Evolutionary conservation across 2,113 vertebrate genomes (phyloP), one percentile per base, ranked within the genome.

Genomic region (Elaphurus davidianus): DNA sequence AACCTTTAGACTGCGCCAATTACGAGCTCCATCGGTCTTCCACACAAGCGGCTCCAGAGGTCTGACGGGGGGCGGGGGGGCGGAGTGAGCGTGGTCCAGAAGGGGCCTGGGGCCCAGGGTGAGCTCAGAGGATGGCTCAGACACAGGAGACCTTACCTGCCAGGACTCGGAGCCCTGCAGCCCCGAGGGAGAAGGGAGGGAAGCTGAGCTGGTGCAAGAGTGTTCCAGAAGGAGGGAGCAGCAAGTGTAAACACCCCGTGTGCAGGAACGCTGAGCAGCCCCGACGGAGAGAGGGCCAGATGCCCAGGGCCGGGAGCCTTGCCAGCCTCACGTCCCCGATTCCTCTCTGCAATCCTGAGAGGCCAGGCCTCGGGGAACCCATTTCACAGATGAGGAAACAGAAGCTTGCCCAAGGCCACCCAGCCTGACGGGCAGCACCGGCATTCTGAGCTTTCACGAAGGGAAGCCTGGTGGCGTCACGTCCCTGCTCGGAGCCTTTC

Each of bases 1-100:
- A 98, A 97, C 98, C 97, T 98, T 97, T 90, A 97, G 85, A 85
- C 54, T 11, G n/a, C 3, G 23, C 33, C 1, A 27, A 62, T 33
- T 67, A 90, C 43, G 30, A n/a, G 40, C 1, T 8, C 36, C 85
- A 92, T 95, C 92, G n/a, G 6, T 98, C 97, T 98, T 93, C 94
- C 54, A 40, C 33, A 13, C 81, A 27, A 10, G 36, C 25, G 91
- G 91, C 94, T 95, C 90, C 93, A 54, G 33, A 81, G 27, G 52
- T 87, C 97, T 95, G 87, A n/a, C 21, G 2, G 62, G 4, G 16
- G 60, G 14, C 16, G 16, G 16, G 14, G 27, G 52, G 45, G n/a
- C n/a, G 52, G 5, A 16, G 57, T 2, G 1, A 7, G n/a, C 1
- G 1, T 8, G 92, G 87, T 8, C 91, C 90, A 30, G 17, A 19